These are phyloP conservation scores for Pomacea maculata DNA, from an alignment of 1,140 invertebrate genomes.

Conservation along the genomic window DNA sequence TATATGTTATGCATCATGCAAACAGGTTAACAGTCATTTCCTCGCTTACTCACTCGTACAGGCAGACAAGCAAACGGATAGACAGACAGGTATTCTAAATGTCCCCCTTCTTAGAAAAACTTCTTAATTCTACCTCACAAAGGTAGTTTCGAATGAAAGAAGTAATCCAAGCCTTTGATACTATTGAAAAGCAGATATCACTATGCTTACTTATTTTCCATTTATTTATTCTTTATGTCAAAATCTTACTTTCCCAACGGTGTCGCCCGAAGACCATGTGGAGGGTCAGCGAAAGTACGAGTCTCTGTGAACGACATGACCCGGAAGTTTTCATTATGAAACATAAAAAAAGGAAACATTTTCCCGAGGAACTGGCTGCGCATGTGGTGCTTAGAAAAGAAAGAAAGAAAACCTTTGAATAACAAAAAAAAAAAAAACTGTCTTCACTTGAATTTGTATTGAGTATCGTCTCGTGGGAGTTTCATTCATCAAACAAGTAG, in stretches of 20 bases:
- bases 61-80: background rate
- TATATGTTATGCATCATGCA: background rate
- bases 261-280: no score
- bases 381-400: no score
- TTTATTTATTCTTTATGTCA: background rate
- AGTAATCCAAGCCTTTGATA: background rate
- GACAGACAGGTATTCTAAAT: background rate
- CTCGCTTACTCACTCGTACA: background rate
- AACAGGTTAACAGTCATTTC: background rate
- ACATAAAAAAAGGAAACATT: no score
- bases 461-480: no score
- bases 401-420: no score
- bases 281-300: no score
- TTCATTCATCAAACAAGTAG: no score
- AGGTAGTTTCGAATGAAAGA: background rate
- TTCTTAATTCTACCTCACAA: background rate
- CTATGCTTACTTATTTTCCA: background rate
- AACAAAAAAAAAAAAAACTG: no score
- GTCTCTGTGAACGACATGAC: no score
- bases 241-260: background rate
- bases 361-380: no score
- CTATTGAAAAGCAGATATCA: background rate
- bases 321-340: no score
- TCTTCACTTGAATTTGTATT: no score
- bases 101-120: background rate